phyloP scores from a whole-genome alignment of 2,797 vertebrate species.

The Antrozous pallidus region DNA sequence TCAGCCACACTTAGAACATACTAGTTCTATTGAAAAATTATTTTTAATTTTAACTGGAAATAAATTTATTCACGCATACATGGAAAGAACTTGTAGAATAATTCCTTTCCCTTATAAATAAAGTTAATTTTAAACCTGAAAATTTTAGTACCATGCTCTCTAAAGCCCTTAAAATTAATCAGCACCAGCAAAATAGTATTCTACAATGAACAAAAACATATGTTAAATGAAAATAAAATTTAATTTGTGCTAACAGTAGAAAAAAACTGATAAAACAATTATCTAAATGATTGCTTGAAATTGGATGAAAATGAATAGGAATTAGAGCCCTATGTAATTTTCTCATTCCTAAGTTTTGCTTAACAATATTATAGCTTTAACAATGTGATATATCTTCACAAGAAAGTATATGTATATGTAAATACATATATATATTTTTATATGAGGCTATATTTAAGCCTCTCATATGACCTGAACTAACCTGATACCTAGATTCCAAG shows the following conservation, averaged over 20 bases:
- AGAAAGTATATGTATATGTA: background rate
- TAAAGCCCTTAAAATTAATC: background rate
- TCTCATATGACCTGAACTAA: background rate
- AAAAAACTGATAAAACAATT: background rate
- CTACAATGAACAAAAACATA: background rate
- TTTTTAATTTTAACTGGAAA: background rate
- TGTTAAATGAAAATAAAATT: background rate
- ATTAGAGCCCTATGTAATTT: background rate
- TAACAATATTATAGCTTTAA: background rate
- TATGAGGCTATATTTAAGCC: background rate
- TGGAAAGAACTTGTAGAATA: background rate
- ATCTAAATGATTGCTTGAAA: background rate
- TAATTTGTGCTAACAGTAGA: background rate
- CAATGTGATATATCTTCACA: background rate
- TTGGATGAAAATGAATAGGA: background rate
- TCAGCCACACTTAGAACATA: background rate
- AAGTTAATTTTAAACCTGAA: constrained; percentile 2
- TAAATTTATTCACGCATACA: background rate
- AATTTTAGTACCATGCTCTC: background rate
- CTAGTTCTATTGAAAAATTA: background rate
- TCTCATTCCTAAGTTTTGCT: background rate
- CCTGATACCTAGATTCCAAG: background rate
- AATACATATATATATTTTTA: background rate
- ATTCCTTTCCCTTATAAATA: background rate
- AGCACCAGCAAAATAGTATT: background rate